Percentiles rank a stretch among this genome's conserved stretches.
Conservation (phyloP, 2,113 vertebrate genomes). For the Lepus timidus region DNA sequence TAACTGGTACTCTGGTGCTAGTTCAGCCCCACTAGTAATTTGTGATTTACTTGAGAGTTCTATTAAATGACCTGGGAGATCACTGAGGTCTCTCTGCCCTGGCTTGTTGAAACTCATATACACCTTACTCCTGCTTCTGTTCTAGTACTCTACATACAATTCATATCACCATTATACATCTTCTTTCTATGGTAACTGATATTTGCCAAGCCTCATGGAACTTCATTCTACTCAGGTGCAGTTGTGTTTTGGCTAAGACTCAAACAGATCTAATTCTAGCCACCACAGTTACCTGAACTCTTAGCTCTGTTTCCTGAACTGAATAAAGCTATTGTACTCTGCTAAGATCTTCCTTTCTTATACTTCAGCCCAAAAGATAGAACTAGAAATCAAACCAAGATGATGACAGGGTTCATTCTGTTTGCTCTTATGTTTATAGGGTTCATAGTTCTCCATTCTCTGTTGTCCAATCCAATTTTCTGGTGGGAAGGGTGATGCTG, state of each 20-base stretch:
- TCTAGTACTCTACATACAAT: not conserved
- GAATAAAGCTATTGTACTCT: not conserved
- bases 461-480: not conserved
- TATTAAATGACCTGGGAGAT: not conserved
- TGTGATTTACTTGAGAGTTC: not conserved
- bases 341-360: not conserved
- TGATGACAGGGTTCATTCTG: not conserved
- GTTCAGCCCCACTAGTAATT: not conserved
- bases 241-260: not conserved
- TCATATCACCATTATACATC: not conserved
- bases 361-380: not conserved
- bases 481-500: not conserved
- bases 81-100: not conserved
- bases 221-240: not conserved
- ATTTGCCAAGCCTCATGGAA: not conserved
- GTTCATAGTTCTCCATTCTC: not conserved
- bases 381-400: not conserved
- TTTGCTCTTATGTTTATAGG: not conserved
- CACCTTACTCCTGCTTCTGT: not conserved
- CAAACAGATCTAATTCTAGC: not conserved
- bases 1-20: not conserved
- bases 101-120: not conserved
- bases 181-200: not conserved
- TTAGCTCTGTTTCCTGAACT: not conserved
- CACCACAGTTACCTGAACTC: not conserved